Evolutionary conservation across 2,113 vertebrate species (phyloP).

Genomic region (Tricholaema leucomelas): DNA sequence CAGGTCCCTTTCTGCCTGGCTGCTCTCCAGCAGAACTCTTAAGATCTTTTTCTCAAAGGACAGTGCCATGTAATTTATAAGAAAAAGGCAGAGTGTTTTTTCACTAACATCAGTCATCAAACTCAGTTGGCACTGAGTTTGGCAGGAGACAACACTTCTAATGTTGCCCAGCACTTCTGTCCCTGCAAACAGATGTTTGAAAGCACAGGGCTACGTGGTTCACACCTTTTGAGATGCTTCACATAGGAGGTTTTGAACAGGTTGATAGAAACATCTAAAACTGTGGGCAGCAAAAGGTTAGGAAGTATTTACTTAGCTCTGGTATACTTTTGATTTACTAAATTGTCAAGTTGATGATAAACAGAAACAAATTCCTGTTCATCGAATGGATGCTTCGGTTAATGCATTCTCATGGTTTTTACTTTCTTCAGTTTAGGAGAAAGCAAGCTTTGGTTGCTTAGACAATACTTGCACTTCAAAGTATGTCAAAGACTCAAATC

Average conservation of each 20-base stretch:
- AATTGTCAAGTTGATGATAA: not conserved
- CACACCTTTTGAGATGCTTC: not conserved
- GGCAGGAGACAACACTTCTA: not conserved
- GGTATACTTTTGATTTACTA: not conserved
- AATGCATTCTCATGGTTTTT: not conserved
- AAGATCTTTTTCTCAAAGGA: constrained; percentile 35
- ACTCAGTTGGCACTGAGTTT: not conserved
- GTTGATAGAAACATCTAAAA: not conserved
- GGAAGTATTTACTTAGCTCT: not conserved
- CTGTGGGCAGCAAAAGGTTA: not conserved
- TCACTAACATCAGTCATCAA: not conserved
- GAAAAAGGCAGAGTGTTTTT: not conserved
- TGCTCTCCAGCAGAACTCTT: too few species aligned
- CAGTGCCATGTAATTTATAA: not conserved
- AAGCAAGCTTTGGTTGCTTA: not conserved
- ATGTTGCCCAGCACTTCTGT: not conserved
- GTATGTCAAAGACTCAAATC: not conserved
- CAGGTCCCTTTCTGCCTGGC: too few species aligned
- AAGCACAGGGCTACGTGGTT: not conserved
- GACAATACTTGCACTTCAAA: not conserved
- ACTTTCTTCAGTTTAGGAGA: not conserved
- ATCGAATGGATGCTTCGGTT: not conserved
- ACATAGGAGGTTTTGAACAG: not conserved
- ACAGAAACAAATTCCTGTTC: too few species aligned
- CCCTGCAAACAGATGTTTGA: not conserved